Evolutionary conservation across 2,797 vertebrate genomes (phyloP), one percentile per base, ranked within the genome.

Genomic region (Acestrorhynchus altus): DNA sequence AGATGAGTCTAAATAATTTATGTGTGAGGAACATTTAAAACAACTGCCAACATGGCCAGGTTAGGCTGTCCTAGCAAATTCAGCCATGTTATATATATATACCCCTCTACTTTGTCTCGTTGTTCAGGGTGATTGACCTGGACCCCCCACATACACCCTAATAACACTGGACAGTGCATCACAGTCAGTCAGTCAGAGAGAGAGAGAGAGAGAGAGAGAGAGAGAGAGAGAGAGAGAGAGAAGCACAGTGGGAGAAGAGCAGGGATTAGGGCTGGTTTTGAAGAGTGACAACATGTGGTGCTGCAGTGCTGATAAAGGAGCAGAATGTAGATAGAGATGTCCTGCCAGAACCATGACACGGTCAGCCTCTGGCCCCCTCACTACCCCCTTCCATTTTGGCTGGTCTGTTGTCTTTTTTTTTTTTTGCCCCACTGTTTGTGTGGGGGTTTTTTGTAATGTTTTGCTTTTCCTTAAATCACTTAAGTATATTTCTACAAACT

Each of bases 141-240:
- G 39, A 18, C 42, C 90, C 90, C 91, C 90, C 91, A 91, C 89
- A 91, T 88, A 88, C 87, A 83, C 89, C 84, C 91, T 93, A 93
- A 94, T 91, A 92, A 89, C 88, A 90, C 88, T 89, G 92, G 91
- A 93, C 91, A 93, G 87, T 87, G 88, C 87, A 90, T 90, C 89
- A 91, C 90, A 90, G 88, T 87, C 85, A 77, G 87, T 86, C 85
- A n/a, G n/a, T n/a, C 46, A 54, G 67, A 60, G 75, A 39, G 78
- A 78, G 16, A 20, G 44, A 64, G 54, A 31, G 59, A 64, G 65
- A 24, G 10, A 20, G 57, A 63, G 54, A 46, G 42, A 73, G 63
- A 67, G 60, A 51, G n/a, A 39, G 28, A 57, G 64, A 63, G 73
- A 35, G 78, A 76, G 15, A 16, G 54, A 72, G 51, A 54, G 40